These are phyloP conservation scores for Drosophila mettleri DNA, from an alignment of 2,888 invertebrate species.

Conservation along the genomic window DNA sequence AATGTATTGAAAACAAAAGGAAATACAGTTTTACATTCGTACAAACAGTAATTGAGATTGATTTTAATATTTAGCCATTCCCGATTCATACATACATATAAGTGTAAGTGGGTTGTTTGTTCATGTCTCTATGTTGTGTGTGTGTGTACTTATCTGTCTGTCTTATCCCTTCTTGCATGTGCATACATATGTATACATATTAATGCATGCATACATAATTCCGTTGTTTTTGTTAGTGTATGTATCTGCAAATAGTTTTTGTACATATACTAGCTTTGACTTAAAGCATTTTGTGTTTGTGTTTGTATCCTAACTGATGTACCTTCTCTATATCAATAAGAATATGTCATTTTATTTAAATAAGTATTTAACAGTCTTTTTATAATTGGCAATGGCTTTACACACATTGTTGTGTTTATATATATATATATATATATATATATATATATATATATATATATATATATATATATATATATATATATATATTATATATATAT, in stretches of 20 bases:
- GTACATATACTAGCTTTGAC: neutral
- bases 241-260: neutral
- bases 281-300: slow-evolving; percentile 1
- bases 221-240: neutral
- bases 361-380: slow-evolving; percentile 71
- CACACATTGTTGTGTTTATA: slow-evolving; percentile 48
- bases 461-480: slow-evolving; percentile 12
- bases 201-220: neutral
- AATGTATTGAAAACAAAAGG: neutral
- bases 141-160: neutral
- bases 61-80: neutral
- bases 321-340: neutral
- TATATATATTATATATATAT: slow-evolving; percentile 16
- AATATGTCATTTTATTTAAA: slow-evolving; percentile 23
- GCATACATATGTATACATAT: neutral
- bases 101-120: neutral
- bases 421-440: neutral
- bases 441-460: slow-evolving; percentile 8
- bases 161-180: no score
- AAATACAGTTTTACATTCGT: no score
- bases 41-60: no score
- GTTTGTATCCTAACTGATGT: neutral
- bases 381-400: slow-evolving; percentile 70
- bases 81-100: neutral
- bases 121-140: neutral